Conservation (phyloP, 1,140 invertebrate genomes). For the Psix sp. region DNA sequence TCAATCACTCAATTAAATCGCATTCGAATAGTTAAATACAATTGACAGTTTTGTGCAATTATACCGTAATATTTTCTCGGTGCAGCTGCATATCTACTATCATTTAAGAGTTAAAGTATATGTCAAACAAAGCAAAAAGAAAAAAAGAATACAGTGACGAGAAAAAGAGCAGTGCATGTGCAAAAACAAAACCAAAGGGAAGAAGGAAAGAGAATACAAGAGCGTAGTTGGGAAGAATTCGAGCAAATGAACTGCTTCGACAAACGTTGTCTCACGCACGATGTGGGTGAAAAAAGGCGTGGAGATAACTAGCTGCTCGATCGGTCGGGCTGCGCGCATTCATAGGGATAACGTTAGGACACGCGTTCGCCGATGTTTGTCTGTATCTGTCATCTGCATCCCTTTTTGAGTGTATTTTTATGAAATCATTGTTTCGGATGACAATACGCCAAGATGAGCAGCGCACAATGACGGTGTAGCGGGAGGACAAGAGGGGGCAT, state of each 20-base stretch:
- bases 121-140: background rate
- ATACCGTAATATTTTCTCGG: too few relatives aligned
- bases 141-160: background rate
- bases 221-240: constrained; percentile 27
- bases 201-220: constrained; percentile 11
- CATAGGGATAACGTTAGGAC: constrained; percentile 37
- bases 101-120: too few relatives aligned
- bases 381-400: constrained; percentile 58
- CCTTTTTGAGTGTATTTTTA: constrained; percentile 72
- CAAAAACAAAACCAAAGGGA: constrained; percentile 7
- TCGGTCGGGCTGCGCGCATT: constrained; percentile 50
- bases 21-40: too few relatives aligned
- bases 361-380: constrained; percentile 28
- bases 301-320: constrained; percentile 61
- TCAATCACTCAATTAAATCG: too few relatives aligned
- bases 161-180: background rate
- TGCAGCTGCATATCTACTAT: too few relatives aligned
- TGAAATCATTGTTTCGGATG: constrained; percentile 77
- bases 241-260: constrained; percentile 47
- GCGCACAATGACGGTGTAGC: constrained; percentile 73
- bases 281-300: constrained; percentile 15
- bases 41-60: too few relatives aligned
- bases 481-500: constrained; percentile 26
- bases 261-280: constrained; percentile 45
- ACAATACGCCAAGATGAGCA: constrained; percentile 75